These are phyloP conservation scores for Camponotus floridanus DNA, from an alignment of 1,140 invertebrate species.

Conservation along the genomic window DNA sequence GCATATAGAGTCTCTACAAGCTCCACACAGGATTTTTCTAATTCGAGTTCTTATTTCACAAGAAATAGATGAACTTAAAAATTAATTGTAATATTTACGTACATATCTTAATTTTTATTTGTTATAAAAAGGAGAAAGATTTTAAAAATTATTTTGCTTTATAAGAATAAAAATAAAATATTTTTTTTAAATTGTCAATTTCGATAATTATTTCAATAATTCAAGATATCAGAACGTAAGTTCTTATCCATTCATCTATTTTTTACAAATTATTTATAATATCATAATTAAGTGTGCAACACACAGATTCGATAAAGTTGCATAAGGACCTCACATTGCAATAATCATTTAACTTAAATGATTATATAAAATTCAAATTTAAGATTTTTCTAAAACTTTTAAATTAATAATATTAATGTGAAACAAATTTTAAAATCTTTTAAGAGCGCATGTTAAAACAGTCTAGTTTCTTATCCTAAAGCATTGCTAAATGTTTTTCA, in stretches of 20 bases:
- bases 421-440: conserved; percentile 26
- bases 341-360: conserved; percentile 20
- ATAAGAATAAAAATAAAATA: neutral
- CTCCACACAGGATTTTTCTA: conserved; percentile 46
- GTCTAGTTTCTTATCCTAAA: conserved; percentile 55
- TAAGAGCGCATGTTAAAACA: conserved; percentile 23
- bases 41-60: conserved; percentile 35
- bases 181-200: neutral
- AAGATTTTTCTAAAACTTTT: conserved; percentile 39
- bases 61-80: conserved; percentile 24
- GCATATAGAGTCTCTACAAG: conserved; percentile 69
- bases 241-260: conserved; percentile 24
- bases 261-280: conserved; percentile 33
- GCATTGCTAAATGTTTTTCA: conserved; percentile 65
- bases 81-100: neutral
- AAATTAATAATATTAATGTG: conserved; percentile 19
- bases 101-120: neutral
- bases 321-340: conserved; percentile 62
- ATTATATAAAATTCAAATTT: conserved; percentile 38
- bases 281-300: conserved; percentile 60
- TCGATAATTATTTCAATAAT: neutral
- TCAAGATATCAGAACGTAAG: neutral
- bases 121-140: neutral
- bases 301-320: conserved; percentile 61
- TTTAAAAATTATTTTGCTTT: neutral